Evolutionary conservation across 2,888 invertebrate genomes (phyloP).

Genomic region (Noctua fimbriata): DNA sequence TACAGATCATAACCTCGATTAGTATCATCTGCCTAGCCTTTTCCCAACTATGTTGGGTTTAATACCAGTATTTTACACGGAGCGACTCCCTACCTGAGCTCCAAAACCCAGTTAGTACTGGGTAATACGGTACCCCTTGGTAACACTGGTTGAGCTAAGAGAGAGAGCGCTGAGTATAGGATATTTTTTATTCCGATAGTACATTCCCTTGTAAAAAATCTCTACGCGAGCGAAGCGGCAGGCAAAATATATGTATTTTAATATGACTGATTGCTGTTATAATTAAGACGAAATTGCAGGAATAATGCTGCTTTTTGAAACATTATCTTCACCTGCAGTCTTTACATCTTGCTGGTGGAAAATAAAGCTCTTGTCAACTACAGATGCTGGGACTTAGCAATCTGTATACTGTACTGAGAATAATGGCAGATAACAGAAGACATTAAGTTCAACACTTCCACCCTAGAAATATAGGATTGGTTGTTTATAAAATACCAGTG

Average conservation of each 20-base stretch:
- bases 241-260: not conserved
- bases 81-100: not conserved
- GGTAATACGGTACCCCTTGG: not conserved
- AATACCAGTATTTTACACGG: not conserved
- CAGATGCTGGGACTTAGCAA: not conserved
- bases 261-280: constrained; percentile 30
- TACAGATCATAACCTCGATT: not conserved
- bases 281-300: constrained; percentile 17
- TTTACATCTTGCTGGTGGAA: not conserved
- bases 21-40: not conserved
- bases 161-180: too few relatives aligned
- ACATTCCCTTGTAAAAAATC: not conserved
- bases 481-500: not conserved
- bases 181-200: not conserved
- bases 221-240: not conserved
- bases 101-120: not conserved
- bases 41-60: not conserved
- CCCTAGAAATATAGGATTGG: not conserved
- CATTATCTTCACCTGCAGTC: constrained; percentile 28
- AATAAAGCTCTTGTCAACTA: not conserved
- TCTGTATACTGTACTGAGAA: not conserved
- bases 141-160: not conserved
- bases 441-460: not conserved
- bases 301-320: not conserved
- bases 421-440: not conserved